phyloP scores from a whole-genome alignment of 2,888 invertebrate species.

The Meghimatium bilineatum region DNA sequence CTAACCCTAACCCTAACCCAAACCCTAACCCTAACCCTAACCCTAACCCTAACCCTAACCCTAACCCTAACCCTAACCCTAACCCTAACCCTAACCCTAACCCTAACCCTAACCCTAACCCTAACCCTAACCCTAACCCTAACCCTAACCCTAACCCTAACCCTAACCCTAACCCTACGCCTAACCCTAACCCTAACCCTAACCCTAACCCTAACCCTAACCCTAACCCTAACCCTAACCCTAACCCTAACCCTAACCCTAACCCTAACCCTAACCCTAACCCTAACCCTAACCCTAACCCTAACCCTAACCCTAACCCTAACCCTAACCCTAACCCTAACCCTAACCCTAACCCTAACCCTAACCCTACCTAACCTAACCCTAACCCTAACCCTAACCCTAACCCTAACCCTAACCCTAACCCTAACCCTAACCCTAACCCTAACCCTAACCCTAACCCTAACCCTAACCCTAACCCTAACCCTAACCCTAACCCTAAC shows the following conservation, averaged over 20 bases:
- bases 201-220: too few species aligned
- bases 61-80: neutral
- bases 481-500: slow-evolving; percentile 13
- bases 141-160: too few species aligned
- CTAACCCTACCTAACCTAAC: neutral
- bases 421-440: slow-evolving; percentile 23
- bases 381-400: neutral
- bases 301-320: slow-evolving; percentile 13
- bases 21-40: too few species aligned
- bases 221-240: neutral
- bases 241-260: slow-evolving; percentile 13
- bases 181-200: too few species aligned
- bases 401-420: slow-evolving; percentile 18
- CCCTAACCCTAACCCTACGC: too few species aligned
- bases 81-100: neutral
- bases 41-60: too few species aligned
- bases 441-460: slow-evolving; percentile 14
- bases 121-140: too few species aligned
- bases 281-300: slow-evolving; percentile 13
- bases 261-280: slow-evolving; percentile 13
- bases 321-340: slow-evolving; percentile 13
- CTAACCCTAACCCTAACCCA: too few species aligned
- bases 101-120: neutral
- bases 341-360: slow-evolving; percentile 13
- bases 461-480: neutral